Evolutionary conservation across 2,888 invertebrate genomes (phyloP).

Genomic region (Cryptus armator): DNA sequence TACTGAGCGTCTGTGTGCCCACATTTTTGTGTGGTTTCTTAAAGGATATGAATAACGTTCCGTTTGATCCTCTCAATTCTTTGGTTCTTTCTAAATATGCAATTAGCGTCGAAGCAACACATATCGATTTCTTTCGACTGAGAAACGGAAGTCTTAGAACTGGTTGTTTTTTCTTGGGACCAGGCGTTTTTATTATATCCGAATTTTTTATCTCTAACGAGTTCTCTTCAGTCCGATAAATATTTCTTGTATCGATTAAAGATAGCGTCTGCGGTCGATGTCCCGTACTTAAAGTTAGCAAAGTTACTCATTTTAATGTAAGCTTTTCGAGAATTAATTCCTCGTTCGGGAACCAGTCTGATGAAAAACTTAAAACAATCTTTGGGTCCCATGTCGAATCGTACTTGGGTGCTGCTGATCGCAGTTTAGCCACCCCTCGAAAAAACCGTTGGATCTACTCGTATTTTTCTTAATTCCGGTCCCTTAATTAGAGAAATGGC

Average conservation of each 20-base stretch:
- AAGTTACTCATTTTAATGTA: conserved; percentile 45
- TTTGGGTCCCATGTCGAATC: conserved; percentile 63
- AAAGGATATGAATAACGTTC: conserved; percentile 48
- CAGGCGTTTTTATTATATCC: conserved; percentile 60
- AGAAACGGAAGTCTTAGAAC: conserved; percentile 50
- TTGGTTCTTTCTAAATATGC: conserved; percentile 60
- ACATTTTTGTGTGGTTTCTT: conserved; percentile 60
- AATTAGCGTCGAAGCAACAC: conserved; percentile 41
- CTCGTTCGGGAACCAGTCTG: conserved; percentile 53
- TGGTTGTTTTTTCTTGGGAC: conserved; percentile 41
- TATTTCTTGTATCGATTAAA: conserved; percentile 57
- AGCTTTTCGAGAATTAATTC: conserved; percentile 44
- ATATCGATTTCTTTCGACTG: conserved; percentile 48
- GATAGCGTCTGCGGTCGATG: conserved; percentile 66
- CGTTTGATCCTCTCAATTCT: conserved; percentile 20
- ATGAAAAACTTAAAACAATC: conserved; percentile 42
- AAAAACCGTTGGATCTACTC: conserved; percentile 3
- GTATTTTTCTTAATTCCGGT: not conserved
- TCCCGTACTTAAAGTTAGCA: conserved; percentile 63
- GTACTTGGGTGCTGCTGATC: conserved; percentile 26
- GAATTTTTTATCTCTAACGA: too few species aligned
- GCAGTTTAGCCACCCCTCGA: conserved; percentile 1
- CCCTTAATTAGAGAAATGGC: not conserved
- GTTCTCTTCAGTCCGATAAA: too few species aligned
- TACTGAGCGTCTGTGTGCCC: conserved; percentile 50